These are phyloP conservation scores for Bombus ignitus DNA, from an alignment of 1,140 invertebrate species.

Conservation along the genomic window DNA sequence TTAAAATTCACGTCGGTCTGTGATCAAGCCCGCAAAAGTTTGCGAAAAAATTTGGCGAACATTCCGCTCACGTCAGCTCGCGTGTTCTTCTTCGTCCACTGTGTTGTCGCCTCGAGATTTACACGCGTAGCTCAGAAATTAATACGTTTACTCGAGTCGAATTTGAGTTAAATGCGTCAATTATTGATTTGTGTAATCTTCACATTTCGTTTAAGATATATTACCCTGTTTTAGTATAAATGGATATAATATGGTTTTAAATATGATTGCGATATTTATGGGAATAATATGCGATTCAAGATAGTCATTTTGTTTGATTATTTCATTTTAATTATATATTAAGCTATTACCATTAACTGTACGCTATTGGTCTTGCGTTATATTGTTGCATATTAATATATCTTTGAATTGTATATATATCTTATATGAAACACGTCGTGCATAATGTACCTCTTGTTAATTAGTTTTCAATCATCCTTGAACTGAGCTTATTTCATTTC, in stretches of 20 bases:
- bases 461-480: background rate
- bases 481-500: background rate
- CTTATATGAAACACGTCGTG: background rate
- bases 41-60: constrained; percentile 22
- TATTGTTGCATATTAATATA: background rate
- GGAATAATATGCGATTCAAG: background rate
- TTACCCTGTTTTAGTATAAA: background rate
- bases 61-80: constrained; percentile 16
- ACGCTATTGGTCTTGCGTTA: background rate
- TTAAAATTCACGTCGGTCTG: constrained; percentile 37
- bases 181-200: background rate
- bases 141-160: background rate
- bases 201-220: no score
- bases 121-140: background rate
- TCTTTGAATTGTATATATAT: background rate
- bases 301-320: background rate
- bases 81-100: background rate
- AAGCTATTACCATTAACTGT: background rate
- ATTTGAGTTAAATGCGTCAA: background rate
- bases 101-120: background rate
- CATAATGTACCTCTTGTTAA: background rate
- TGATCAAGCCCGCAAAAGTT: background rate
- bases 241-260: background rate
- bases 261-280: background rate
- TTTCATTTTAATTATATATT: background rate